These are phyloP conservation scores for Burhinus oedicnemus DNA, from an alignment of 2,113 vertebrate genomes.

Conservation along the genomic window DNA sequence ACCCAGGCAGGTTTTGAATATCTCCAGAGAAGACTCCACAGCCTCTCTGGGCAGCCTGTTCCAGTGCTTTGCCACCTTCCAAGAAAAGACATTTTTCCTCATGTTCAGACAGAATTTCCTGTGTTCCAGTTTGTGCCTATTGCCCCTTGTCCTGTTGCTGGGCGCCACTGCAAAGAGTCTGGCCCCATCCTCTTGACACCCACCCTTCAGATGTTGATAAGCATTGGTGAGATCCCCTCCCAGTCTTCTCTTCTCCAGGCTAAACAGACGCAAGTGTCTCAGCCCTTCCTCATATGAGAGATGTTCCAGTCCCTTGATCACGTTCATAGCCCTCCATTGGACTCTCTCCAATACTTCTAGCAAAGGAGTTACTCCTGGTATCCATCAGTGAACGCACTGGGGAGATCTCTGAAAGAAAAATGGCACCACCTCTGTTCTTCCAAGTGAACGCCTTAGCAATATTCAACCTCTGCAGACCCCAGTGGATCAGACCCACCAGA, in stretches of 20 bases:
- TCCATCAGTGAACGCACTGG: rapidly evolving
- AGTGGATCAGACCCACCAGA: background rate
- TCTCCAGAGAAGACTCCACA: background rate
- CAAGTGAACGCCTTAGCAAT: background rate
- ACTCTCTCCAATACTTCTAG: background rate
- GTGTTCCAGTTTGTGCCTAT: background rate
- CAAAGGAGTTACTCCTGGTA: background rate
- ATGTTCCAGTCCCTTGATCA: background rate
- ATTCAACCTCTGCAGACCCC: background rate
- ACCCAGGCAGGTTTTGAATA: background rate
- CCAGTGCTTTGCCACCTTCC: background rate
- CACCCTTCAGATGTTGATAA: background rate
- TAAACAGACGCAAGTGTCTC: background rate
- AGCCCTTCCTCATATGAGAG: background rate
- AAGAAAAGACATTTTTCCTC: background rate
- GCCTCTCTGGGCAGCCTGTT: background rate
- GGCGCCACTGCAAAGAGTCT: background rate
- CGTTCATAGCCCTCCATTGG: background rate
- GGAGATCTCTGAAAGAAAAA: background rate
- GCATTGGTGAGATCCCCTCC: background rate
- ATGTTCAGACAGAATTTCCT: background rate
- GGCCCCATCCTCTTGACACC: background rate
- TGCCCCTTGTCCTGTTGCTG: background rate
- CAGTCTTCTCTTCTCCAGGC: background rate
- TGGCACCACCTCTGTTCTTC: background rate